Evolutionary conservation across 2,797 vertebrate genomes (phyloP), one percentile per base, ranked within the genome.

Genomic region (Aulostomus chinensis): DNA sequence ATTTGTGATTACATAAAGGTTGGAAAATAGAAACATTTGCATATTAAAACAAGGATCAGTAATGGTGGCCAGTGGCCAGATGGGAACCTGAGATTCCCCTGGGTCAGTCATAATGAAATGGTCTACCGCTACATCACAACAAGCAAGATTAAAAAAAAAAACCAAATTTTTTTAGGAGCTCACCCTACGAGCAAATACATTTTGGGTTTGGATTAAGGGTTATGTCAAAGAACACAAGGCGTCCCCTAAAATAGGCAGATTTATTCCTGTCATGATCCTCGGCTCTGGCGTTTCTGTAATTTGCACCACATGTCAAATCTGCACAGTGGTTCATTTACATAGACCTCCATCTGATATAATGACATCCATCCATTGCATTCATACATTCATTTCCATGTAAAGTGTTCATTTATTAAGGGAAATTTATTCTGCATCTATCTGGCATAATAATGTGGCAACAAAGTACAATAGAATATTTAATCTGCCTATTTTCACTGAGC

Each of bases 371-470:
- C 81, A 60, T 82, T 81, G 78, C 81, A 88, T 88, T 84, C 80
- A 79, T 71, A 86, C 79, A 79, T 87, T 85, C 50, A 90, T 88
- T 90, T 90, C 85, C 80, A 90, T 89, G 80, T 81, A 89, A 89
- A 89, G 76, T 59, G 59, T 86, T 83, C 80, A 82, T 86, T 84
- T 88, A 86, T 86, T 68, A 80, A 84, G 83, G 87, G 73, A 88
- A 90, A 88, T 90, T 83, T 87, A 89, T 88, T 88, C 87, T 49
- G 68, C 73, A 65, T 81, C 73, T 82, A 76, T 82, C 64, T 62
- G 68, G 76, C 76, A 80, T 83, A 73, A 83, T 81, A 83, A 84
- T 81, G 78, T 62, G 61, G 43, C 48, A 49, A 58, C 46, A 30
- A 59, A 81, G 30, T 69, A 87, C 81, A 88, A 90, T 76, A 78